phyloP scores from a whole-genome alignment of 2,888 invertebrate genomes.

The Pachydiplax longipennis region DNA sequence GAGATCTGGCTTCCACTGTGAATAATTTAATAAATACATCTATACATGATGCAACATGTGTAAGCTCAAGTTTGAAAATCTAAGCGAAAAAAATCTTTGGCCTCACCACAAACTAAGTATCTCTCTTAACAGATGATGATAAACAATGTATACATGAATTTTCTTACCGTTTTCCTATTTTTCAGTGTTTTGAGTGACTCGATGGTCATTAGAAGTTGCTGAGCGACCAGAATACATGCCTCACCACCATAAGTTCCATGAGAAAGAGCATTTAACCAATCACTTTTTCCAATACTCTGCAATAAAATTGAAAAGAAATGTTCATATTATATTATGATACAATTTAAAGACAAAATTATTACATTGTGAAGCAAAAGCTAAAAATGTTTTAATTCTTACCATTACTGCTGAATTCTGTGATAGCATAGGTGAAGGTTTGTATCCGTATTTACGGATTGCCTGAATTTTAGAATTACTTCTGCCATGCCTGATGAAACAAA shows the following conservation, averaged over 20 bases:
- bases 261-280: conserved; percentile 64
- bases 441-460: conserved; percentile 58
- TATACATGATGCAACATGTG: no score
- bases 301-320: conserved; percentile 47
- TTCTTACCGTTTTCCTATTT: conserved; percentile 49
- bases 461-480: conserved; percentile 57
- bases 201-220: conserved; percentile 56
- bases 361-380: no score
- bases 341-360: not conserved
- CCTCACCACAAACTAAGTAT: no score
- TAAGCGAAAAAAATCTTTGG: no score
- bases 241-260: conserved; percentile 65
- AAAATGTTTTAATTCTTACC: not conserved
- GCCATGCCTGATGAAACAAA: conserved; percentile 51
- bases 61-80: no score
- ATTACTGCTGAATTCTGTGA: conserved; percentile 49
- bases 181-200: conserved; percentile 49
- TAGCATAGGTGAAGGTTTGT: conserved; percentile 56
- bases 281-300: conserved; percentile 55
- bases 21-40: no score
- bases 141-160: not conserved
- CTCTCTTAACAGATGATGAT: no score
- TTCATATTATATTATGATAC: not conserved
- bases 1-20: no score
- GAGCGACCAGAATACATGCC: conserved; percentile 60